Conservation (phyloP, 2,888 invertebrate species). For the Corythucha ciliata region DNA sequence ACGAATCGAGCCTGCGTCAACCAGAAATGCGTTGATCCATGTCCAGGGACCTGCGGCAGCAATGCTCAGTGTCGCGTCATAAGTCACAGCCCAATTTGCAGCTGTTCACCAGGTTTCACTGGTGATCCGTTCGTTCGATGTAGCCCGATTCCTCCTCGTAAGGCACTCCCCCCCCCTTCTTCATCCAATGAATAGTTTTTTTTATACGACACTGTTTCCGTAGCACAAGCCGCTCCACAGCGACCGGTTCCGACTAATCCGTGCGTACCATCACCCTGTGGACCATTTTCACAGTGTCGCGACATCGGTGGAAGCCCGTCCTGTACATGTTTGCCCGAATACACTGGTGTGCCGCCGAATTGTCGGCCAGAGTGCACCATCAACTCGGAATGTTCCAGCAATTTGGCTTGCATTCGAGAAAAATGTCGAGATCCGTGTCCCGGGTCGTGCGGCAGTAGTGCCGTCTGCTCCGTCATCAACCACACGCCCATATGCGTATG, state of each 20-base stretch:
- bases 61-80: constrained; percentile 63
- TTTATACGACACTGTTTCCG: constrained; percentile 1
- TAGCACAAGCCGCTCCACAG: constrained; percentile 15
- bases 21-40: constrained; percentile 63
- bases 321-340: constrained; percentile 43
- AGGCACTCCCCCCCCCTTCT: background rate
- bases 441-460: constrained; percentile 45
- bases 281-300: constrained; percentile 43
- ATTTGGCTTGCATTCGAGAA: constrained; percentile 44
- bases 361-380: constrained; percentile 45
- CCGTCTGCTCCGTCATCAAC: constrained; percentile 43
- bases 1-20: constrained; percentile 56
- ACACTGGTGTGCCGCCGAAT: constrained; percentile 43
- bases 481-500: constrained; percentile 48
- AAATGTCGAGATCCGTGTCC: constrained; percentile 46
- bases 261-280: constrained; percentile 56
- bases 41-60: constrained; percentile 61
- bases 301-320: constrained; percentile 40
- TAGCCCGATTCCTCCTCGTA: constrained; percentile 42
- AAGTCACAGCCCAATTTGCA: constrained; percentile 62
- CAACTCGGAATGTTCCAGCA: constrained; percentile 44
- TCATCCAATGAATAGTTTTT: background rate
- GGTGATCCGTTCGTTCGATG: constrained; percentile 63
- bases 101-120: constrained; percentile 50
- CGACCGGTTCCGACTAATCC: constrained; percentile 42